Conservation (phyloP, 2,888 invertebrate genomes). For the Neoscelio sp. region DNA sequence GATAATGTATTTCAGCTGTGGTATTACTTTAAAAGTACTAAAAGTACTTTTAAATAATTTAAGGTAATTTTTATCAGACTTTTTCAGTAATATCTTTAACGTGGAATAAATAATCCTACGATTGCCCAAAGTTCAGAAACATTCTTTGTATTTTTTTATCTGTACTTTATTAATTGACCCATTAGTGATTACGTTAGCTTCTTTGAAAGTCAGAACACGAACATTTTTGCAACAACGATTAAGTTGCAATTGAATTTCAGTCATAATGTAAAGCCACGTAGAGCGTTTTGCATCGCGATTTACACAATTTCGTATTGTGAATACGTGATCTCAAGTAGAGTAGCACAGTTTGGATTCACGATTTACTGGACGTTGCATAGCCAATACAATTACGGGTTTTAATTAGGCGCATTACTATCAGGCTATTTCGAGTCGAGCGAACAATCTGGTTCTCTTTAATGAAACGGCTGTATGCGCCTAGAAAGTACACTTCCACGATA, state of each 20-base stretch:
- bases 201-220: constrained; percentile 11
- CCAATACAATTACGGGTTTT: constrained; percentile 67
- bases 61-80: too few relatives aligned
- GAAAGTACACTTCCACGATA: constrained; percentile 52
- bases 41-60: too few relatives aligned
- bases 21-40: neutral
- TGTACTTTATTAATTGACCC: constrained; percentile 23
- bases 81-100: too few relatives aligned
- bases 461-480: constrained; percentile 63
- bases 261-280: constrained; percentile 26
- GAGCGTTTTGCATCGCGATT: constrained; percentile 40
- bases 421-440: constrained; percentile 62
- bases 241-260: constrained; percentile 26
- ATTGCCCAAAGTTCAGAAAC: too few relatives aligned
- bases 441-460: constrained; percentile 69
- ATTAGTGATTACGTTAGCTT: constrained; percentile 22
- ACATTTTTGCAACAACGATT: neutral
- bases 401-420: constrained; percentile 69
- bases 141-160: too few relatives aligned
- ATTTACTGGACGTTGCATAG: constrained; percentile 44
- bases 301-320: constrained; percentile 25
- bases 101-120: too few relatives aligned
- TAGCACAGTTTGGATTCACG: constrained; percentile 25
- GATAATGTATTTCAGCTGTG: constrained; percentile 7
- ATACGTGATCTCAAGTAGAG: constrained; percentile 51